Percentiles rank a stretch among this genome's conserved stretches.
phyloP scores from a whole-genome alignment of 1,140 invertebrate genomes.

The Charaxes varanes region DNA sequence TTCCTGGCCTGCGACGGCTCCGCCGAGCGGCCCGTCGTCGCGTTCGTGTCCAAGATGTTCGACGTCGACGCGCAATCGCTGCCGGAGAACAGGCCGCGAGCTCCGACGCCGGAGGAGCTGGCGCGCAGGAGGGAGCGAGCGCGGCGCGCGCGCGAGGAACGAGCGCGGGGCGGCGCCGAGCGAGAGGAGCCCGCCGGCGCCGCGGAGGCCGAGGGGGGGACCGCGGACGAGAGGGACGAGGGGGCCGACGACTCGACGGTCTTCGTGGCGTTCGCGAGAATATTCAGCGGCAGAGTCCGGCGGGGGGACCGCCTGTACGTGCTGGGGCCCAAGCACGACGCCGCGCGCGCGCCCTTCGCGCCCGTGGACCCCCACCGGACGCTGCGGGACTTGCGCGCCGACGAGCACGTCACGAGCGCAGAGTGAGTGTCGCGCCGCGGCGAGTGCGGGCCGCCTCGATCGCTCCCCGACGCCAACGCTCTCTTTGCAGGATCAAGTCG shows the following conservation, averaged over 20 bases:
- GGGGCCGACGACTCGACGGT: slow-evolving; percentile 76
- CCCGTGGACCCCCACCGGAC: slow-evolving; percentile 75
- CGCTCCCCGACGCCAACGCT: slow-evolving; percentile 53
- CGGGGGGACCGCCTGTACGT: slow-evolving; percentile 89
- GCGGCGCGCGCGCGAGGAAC: slow-evolving; percentile 77
- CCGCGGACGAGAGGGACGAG: slow-evolving; percentile 47
- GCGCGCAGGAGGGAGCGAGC: slow-evolving; percentile 81
- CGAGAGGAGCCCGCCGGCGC: no score
- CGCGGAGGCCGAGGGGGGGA: slow-evolving; percentile 31
- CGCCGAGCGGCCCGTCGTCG: slow-evolving; percentile 83
- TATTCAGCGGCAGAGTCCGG: slow-evolving; percentile 91
- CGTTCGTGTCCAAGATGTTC: slow-evolving; percentile 98
- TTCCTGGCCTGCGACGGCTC: slow-evolving; percentile 84
- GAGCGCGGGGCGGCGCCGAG: no score
- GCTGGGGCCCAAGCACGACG: slow-evolving; percentile 93
- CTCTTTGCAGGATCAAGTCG: slow-evolving; percentile 55
- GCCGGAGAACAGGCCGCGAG: slow-evolving; percentile 83
- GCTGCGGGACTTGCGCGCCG: slow-evolving; percentile 79
- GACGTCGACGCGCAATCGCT: slow-evolving; percentile 82
- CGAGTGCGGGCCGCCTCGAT: slow-evolving; percentile 77
- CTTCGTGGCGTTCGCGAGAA: slow-evolving; percentile 94
- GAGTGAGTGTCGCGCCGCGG: slow-evolving; percentile 76
- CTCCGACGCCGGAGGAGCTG: slow-evolving; percentile 86
- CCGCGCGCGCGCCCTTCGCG: slow-evolving; percentile 81
- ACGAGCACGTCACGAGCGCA: slow-evolving; percentile 73